Evolutionary conservation across 2,797 vertebrate genomes (phyloP).

Genomic region (Chaenodraco wilsoni): DNA sequence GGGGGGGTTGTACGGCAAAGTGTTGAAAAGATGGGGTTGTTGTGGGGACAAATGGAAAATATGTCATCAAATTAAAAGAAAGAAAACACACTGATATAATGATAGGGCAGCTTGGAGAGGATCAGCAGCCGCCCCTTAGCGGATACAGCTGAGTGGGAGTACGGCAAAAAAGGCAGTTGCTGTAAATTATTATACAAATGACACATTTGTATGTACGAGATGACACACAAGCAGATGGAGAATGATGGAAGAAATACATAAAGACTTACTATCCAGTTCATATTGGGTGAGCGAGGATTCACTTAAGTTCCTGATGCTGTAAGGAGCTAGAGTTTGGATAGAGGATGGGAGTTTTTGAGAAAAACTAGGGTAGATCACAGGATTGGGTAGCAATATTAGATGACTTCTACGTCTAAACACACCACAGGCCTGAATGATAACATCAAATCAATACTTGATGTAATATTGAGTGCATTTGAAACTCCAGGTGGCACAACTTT

Average conservation of each 20-base stretch:
- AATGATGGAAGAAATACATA: conserved; percentile 17
- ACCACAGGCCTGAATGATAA: conserved; percentile 1
- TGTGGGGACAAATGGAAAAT: conserved; percentile 57
- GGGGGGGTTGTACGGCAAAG: conserved; percentile 30
- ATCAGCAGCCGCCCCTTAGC: conserved; percentile 27
- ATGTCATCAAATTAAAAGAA: conserved; percentile 67
- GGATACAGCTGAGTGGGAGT: conserved; percentile 55
- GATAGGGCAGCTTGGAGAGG: conserved; percentile 60
- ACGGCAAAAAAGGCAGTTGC: conserved; percentile 19
- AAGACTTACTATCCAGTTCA: conserved; percentile 96
- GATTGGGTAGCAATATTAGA: background rate
- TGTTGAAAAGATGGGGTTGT: conserved; percentile 61
- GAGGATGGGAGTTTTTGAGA: background rate
- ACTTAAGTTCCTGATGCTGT: conserved; percentile 92
- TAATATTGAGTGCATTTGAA: conserved; percentile 1
- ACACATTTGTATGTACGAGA: no score
- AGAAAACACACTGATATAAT: conserved; percentile 54
- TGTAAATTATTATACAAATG: no score
- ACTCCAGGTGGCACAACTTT: background rate
- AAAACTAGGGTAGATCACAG: background rate
- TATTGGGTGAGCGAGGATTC: conserved; percentile 96
- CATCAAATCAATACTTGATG: conserved; percentile 9
- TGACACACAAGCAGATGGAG: conserved; percentile 49
- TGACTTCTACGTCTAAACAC: conserved; percentile 1
- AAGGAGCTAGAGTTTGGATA: conserved; percentile 83